A percentile compares a stretch with the other conserved stretches of the same genome.
Conservation (phyloP, 1,140 invertebrate species). For the Lasaia peninsularis region DNA sequence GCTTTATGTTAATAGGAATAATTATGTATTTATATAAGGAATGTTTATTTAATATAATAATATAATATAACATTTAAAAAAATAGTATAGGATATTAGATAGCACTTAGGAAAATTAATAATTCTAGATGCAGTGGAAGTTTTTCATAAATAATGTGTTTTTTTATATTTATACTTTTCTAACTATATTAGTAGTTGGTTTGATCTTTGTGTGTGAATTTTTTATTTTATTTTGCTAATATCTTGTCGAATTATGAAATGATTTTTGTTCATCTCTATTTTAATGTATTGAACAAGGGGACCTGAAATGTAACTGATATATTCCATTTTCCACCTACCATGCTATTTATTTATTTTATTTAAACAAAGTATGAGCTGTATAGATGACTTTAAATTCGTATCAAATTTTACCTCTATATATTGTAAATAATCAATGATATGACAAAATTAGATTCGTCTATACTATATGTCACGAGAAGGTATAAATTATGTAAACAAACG, state of each 20-base stretch:
- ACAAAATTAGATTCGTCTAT: too few species aligned
- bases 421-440: too few species aligned
- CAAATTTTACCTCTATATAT: too few species aligned
- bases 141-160: conserved; percentile 4
- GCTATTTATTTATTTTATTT: conserved; percentile 13
- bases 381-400: not conserved
- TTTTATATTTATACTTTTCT: conserved; percentile 12
- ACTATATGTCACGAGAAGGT: too few species aligned
- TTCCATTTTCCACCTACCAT: conserved; percentile 40
- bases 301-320: conserved; percentile 39
- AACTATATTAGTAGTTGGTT: not conserved
- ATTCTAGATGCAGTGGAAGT: not conserved
- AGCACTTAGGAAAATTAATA: conserved; percentile 14
- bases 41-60: conserved; percentile 11
- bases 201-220: not conserved
- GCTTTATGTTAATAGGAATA: conserved; percentile 17
- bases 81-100: conserved; percentile 5
- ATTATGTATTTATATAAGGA: conserved; percentile 12
- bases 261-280: not conserved
- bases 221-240: not conserved
- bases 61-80: conserved; percentile 4
- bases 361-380: not conserved
- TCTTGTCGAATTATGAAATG: not conserved
- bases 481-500: too few species aligned
- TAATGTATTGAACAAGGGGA: conserved; percentile 20